These are phyloP conservation scores for Melanchra persicariae DNA, from an alignment of 2,888 invertebrate genomes.

Conservation along the genomic window DNA sequence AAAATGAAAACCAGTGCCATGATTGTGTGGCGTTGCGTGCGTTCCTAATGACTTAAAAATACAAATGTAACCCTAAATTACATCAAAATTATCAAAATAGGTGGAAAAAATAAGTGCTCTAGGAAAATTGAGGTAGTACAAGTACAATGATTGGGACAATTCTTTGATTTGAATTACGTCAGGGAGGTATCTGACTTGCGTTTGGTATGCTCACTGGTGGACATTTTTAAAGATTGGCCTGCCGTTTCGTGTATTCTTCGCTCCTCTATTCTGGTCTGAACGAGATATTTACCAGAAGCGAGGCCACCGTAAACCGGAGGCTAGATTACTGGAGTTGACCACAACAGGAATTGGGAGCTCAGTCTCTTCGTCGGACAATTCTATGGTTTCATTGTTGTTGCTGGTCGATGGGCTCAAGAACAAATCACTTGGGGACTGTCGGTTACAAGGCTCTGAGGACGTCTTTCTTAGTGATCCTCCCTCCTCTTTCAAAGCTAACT, in stretches of 20 bases:
- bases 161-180: constrained; percentile 2
- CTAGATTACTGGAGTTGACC: constrained; percentile 2
- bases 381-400: neutral
- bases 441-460: neutral
- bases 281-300: constrained; percentile 21
- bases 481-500: neutral
- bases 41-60: neutral
- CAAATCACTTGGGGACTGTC: neutral
- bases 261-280: neutral
- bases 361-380: constrained; percentile 24
- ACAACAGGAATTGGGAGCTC: neutral
- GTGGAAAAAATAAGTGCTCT: neutral
- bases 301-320: neutral
- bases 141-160: neutral
- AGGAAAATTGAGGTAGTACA: constrained; percentile 22
- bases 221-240: neutral
- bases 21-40: neutral
- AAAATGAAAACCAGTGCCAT: neutral
- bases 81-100: neutral
- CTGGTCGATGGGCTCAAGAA: constrained; percentile 6
- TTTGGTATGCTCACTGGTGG: neutral
- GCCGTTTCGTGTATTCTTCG: constrained; percentile 1
- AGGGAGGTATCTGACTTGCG: neutral
- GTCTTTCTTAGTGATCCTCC: neutral
- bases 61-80: neutral